Conservation (phyloP, 2,113 vertebrate genomes). For the Sminthopsis crassicaudata region DNA sequence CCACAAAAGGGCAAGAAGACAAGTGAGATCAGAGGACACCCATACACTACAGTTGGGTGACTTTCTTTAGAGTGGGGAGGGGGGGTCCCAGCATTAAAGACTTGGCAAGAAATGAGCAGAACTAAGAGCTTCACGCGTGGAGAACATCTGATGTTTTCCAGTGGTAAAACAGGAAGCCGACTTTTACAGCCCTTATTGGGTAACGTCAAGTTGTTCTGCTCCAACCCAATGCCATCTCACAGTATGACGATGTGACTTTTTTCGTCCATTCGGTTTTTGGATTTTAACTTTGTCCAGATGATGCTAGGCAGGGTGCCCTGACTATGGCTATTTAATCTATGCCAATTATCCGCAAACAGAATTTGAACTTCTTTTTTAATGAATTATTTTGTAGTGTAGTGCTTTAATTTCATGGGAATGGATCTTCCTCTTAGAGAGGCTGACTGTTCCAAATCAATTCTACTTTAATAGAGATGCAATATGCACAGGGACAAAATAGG, state of each 20-base stretch:
- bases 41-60: background rate
- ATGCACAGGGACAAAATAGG: background rate
- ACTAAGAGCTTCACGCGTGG: background rate
- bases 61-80: background rate
- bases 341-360: background rate
- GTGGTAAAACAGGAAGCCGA: background rate
- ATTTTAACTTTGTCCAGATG: background rate
- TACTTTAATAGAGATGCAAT: background rate
- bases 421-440: background rate
- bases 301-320: background rate
- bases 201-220: background rate
- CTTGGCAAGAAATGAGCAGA: background rate
- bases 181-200: background rate
- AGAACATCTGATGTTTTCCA: background rate
- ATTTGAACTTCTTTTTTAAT: background rate
- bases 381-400: background rate
- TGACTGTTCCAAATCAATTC: background rate
- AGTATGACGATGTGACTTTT: background rate
- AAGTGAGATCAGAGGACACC: background rate
- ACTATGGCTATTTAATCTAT: background rate
- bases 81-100: background rate
- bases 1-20: background rate
- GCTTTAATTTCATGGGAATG: background rate
- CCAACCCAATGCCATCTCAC: background rate
- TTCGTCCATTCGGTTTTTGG: background rate